A percentile compares a stretch with the other conserved stretches of the same genome.
Evolutionary conservation across 2,113 vertebrate species (phyloP).

Genomic region (Poeciliopsis prolifica): DNA sequence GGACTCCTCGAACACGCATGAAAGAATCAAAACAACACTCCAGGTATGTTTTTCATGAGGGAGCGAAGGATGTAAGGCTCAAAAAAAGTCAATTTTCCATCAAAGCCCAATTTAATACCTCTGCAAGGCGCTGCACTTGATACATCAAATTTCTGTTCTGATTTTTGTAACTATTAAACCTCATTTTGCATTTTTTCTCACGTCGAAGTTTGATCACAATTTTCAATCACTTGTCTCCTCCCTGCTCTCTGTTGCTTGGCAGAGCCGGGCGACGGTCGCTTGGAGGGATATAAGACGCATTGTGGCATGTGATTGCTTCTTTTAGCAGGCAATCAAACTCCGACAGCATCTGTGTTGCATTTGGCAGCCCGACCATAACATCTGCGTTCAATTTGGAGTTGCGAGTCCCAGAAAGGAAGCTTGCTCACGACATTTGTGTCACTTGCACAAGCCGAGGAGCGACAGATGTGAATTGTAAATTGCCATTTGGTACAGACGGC

Average conservation of each 20-base stretch:
- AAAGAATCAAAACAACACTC: too few relatives aligned
- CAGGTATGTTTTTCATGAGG: too few relatives aligned
- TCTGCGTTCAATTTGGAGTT: slow-evolving; percentile 23
- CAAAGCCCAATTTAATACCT: background rate
- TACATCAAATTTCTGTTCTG: background rate
- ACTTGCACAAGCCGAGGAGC: slow-evolving; percentile 18
- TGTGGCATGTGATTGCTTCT: slow-evolving; percentile 40
- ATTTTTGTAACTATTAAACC: slow-evolving; percentile 16
- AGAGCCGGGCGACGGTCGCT: slow-evolving; percentile 21
- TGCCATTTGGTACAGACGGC: slow-evolving; percentile 17
- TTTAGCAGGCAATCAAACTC: slow-evolving; percentile 41
- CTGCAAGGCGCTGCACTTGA: background rate
- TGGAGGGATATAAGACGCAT: slow-evolving; percentile 18
- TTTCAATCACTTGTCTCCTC: slow-evolving; percentile 14
- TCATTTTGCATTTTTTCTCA: background rate
- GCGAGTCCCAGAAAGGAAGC: slow-evolving; percentile 5
- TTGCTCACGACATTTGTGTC: background rate
- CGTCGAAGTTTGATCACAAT: background rate
- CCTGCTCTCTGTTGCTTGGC: slow-evolving; percentile 23
- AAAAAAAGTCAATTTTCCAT: too few relatives aligned
- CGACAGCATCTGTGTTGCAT: slow-evolving; percentile 40
- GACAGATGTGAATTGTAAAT: slow-evolving; percentile 34
- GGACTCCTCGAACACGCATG: too few relatives aligned
- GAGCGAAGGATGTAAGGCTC: too few relatives aligned
- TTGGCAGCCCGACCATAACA: slow-evolving; percentile 13